Percentiles rank a stretch among this genome's conserved stretches.
Conservation (phyloP, 2,888 invertebrate species). For the Papilio gigon region DNA sequence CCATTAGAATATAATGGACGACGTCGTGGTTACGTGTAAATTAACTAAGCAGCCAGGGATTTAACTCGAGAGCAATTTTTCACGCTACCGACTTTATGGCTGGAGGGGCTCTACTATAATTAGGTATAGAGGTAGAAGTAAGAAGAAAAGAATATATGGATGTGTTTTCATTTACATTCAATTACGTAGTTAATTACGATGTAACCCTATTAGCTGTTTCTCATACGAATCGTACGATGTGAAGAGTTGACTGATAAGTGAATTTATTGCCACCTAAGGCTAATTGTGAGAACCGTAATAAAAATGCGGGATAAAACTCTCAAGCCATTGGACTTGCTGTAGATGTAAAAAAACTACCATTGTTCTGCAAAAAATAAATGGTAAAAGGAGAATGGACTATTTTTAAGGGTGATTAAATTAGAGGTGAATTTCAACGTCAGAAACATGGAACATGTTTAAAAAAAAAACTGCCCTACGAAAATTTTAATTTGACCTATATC, state of each 20-base stretch:
- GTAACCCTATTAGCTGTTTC: constrained; percentile 54
- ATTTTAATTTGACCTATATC: neutral
- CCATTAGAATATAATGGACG: constrained; percentile 39
- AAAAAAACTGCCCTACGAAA: neutral
- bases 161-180: constrained; percentile 55
- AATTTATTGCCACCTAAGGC: constrained; percentile 45
- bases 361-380: neutral
- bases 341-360: neutral
- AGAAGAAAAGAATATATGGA: constrained; percentile 47
- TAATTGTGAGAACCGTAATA: constrained; percentile 42
- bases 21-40: constrained; percentile 35
- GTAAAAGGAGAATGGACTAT: neutral
- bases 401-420: neutral
- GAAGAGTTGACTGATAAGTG: constrained; percentile 47
- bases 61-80: constrained; percentile 30
- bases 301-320: constrained; percentile 28
- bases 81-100: constrained; percentile 25
- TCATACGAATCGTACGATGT: constrained; percentile 58
- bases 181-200: constrained; percentile 56
- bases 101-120: constrained; percentile 5
- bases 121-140: constrained; percentile 2
- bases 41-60: constrained; percentile 28
- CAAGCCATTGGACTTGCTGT: neutral
- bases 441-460: too few relatives aligned
- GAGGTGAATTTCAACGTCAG: too few relatives aligned